A percentile compares a stretch with the other conserved stretches of the same genome.
phyloP scores from a whole-genome alignment of 2,888 invertebrate species.

The Palloptera scutellata region DNA sequence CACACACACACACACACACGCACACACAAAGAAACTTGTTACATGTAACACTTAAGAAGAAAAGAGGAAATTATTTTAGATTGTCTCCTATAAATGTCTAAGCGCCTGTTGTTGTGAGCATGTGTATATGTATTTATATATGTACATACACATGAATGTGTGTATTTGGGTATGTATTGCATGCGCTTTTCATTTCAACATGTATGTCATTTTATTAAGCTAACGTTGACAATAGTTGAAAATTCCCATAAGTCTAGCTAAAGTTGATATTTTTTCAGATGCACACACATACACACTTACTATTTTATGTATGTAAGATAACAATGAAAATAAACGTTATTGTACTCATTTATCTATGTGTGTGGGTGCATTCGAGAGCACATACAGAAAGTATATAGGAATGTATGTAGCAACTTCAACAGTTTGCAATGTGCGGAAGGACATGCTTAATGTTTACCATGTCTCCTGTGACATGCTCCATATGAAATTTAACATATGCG shows the following conservation, averaged over 20 bases:
- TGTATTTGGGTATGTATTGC: not conserved
- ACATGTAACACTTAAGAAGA: slow-evolving; percentile 7
- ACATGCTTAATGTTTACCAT: not conserved
- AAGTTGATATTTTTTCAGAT: not conserved
- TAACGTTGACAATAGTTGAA: not conserved
- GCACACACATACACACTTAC: too few relatives aligned
- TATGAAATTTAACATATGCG: slow-evolving; percentile 25
- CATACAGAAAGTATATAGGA: not conserved
- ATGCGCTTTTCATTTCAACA: not conserved
- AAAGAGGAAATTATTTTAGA: slow-evolving; percentile 26
- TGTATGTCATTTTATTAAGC: not conserved
- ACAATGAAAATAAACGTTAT: too few relatives aligned
- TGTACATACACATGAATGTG: slow-evolving; percentile 23
- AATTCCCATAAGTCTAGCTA: not conserved
- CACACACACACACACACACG: not conserved
- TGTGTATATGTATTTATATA: slow-evolving; percentile 14
- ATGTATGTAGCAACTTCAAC: too few relatives aligned
- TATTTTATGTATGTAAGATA: not conserved
- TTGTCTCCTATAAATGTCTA: slow-evolving; percentile 21
- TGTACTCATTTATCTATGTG: too few relatives aligned
- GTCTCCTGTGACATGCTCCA: not conserved
- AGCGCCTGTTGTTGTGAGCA: not conserved
- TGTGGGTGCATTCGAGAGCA: not conserved
- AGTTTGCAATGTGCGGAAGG: not conserved
- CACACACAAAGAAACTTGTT: not conserved